Base-by-base conservation (phyloP, 2,113 vertebrate genomes). In the Oostethus manadensis region DNA sequence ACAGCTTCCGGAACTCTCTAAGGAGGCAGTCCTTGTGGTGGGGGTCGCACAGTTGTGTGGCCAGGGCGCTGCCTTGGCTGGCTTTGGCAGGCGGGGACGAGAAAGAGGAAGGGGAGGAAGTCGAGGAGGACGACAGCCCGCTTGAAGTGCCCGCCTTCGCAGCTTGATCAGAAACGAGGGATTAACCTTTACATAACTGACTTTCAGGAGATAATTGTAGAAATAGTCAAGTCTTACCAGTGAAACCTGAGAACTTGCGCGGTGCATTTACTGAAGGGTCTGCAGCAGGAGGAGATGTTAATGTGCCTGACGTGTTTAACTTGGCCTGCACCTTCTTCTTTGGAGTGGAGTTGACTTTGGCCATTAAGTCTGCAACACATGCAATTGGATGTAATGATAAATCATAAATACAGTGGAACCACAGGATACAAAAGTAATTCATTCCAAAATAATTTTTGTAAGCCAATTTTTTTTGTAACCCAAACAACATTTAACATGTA, bases 201-300 rank as follows among this genome's bases (percentile, higher is more conserved):
- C 38, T 42, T 42, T 42, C 38, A 2, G 18, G 10, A 55, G 29
- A 21, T 14, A 18, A n/a, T n/a, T 6, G 6, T 3, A 6, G 29
- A 33, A 33, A 33, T 33, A 7, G 40, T n/a, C 4, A 4, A 2
- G 0, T 63, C 63, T 81, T 79, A 98, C 96, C 95, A 59, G 91
- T 89, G 79, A 98, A 99, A 47, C 96, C 94, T 53, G 97, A 99
- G 82, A 99, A 98, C 72, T 99, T 99, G 68, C 94, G 92, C 3
- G 95, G 93, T 0, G 92, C 93, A 7, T 92, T 92, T 62, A 49
- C 66, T 6, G 85, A 65, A 0, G 87, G 83, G 63, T 88, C 80
- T 0, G 85, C 38, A 2, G 13, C 73, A 0, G 86, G 77, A 26
- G 92, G 91, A 14, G 88, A 76, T 8, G 87, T 84, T 21, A 93